Conservation (phyloP, 2,888 invertebrate genomes). For the Eueremaeus valkanovi region DNA sequence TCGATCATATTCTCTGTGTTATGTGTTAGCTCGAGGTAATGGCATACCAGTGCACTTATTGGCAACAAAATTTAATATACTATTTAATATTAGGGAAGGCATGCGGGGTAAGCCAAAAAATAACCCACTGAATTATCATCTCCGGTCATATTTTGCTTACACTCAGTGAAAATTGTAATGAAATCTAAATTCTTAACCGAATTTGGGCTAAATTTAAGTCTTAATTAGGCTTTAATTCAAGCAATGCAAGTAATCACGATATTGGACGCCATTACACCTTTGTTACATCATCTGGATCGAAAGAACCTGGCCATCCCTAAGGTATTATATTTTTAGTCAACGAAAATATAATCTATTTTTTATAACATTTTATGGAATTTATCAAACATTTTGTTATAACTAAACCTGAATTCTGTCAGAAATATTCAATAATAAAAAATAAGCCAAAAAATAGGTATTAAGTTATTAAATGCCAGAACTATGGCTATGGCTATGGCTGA, state of each 20-base stretch:
- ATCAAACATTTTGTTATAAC: constrained; percentile 28
- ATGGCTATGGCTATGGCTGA: not conserved
- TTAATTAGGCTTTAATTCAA: too few relatives aligned
- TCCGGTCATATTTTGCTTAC: too few relatives aligned
- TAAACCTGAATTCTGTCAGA: not conserved
- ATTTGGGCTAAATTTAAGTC: too few relatives aligned
- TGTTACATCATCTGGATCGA: too few relatives aligned
- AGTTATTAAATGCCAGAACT: constrained; percentile 22
- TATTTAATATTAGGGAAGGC: not conserved
- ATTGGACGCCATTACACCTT: too few relatives aligned
- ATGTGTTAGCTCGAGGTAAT: not conserved
- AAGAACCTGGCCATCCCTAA: too few relatives aligned
- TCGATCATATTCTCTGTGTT: constrained; percentile 26
- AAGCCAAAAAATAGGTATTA: constrained; percentile 26
- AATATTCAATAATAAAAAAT: not conserved
- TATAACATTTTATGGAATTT: constrained; percentile 12
- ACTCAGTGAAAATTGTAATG: too few relatives aligned
- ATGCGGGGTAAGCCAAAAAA: too few relatives aligned
- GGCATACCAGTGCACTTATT: constrained; percentile 23
- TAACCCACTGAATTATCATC: too few relatives aligned
- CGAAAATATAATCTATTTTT: not conserved
- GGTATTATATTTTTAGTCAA: too few relatives aligned
- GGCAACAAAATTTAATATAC: constrained; percentile 9
- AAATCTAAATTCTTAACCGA: too few relatives aligned
- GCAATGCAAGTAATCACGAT: too few relatives aligned